Evolutionary conservation across 2,888 invertebrate species (phyloP).

Genomic region (Tinea semifulvella): DNA sequence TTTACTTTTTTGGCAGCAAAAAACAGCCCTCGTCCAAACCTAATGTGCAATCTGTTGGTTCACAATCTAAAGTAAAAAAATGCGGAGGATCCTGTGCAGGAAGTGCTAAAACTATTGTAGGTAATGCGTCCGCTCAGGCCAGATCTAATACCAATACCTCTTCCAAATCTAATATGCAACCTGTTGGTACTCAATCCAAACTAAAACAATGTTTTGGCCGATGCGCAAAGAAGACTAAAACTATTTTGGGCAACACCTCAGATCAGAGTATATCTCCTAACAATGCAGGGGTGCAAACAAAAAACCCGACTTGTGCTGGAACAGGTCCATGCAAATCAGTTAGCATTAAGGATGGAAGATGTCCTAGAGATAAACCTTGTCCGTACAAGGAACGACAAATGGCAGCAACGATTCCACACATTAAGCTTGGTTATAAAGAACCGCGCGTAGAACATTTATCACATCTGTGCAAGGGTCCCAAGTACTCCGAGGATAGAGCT

Average conservation of each 20-base stretch:
- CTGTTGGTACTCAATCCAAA: background rate
- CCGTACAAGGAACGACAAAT: conserved; percentile 36
- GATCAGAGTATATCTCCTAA: conserved; percentile 22
- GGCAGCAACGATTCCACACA: conserved; percentile 45
- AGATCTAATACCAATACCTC: background rate
- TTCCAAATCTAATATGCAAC: background rate
- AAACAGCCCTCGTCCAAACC: conserved; percentile 21
- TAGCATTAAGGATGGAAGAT: conserved; percentile 1
- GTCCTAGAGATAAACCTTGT: conserved; percentile 27
- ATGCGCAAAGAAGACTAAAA: conserved; percentile 3
- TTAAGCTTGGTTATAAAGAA: conserved; percentile 41
- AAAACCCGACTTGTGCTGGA: conserved; percentile 17
- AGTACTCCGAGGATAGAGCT: conserved; percentile 33
- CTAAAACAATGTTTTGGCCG: background rate
- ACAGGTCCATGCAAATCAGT: conserved; percentile 7
- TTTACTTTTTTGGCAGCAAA: conserved; percentile 44
- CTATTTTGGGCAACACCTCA: conserved; percentile 15
- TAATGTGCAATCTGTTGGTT: background rate
- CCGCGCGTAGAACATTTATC: conserved; percentile 39
- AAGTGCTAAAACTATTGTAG: conserved; percentile 20
- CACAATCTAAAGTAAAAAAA: conserved; percentile 19
- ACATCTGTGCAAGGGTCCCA: conserved; percentile 42
- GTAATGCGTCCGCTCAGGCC: background rate
- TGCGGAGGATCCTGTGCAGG: conserved; percentile 20
- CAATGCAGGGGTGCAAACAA: conserved; percentile 28